Conservation (phyloP, 2,113 vertebrate species). For the Clinocottus analis region DNA sequence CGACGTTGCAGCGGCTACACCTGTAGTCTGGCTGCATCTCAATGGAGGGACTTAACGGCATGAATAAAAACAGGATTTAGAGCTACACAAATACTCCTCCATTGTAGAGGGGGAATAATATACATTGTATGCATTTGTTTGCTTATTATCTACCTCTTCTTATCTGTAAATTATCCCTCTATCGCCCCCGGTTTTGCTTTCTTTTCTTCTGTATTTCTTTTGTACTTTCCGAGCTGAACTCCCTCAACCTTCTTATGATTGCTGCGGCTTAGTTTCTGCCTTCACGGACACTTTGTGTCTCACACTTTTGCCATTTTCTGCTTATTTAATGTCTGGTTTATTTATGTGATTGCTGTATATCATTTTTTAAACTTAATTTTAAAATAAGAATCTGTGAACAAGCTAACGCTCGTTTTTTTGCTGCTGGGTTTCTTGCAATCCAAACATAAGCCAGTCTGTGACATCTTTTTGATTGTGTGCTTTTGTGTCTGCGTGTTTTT, state of each 20-base stretch:
- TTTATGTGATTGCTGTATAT: neutral
- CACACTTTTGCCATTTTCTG: too few species aligned
- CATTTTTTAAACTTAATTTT: neutral
- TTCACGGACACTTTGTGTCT: neutral
- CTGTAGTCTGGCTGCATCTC: slow-evolving; percentile 32
- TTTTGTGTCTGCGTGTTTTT: neutral
- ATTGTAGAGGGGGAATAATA: neutral
- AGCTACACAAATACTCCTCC: neutral
- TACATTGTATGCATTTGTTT: neutral
- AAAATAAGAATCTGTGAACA: neutral
- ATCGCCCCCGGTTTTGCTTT: neutral
- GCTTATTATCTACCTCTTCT: neutral
- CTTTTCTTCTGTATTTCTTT: neutral
- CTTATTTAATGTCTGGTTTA: neutral
- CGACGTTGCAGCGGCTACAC: slow-evolving; percentile 28
- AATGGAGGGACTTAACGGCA: slow-evolving; percentile 5
- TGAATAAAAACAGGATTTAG: slow-evolving; percentile 18
- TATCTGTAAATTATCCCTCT: neutral
- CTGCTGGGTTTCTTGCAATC: neutral
- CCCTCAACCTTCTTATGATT: neutral
- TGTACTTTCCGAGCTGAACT: neutral
- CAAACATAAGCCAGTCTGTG: neutral
- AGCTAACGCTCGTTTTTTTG: neutral
- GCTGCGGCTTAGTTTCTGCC: neutral
- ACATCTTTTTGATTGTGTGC: neutral